Base-by-base conservation (phyloP, 1,140 invertebrate species). In the Trypoxylus dichotomus region DNA sequence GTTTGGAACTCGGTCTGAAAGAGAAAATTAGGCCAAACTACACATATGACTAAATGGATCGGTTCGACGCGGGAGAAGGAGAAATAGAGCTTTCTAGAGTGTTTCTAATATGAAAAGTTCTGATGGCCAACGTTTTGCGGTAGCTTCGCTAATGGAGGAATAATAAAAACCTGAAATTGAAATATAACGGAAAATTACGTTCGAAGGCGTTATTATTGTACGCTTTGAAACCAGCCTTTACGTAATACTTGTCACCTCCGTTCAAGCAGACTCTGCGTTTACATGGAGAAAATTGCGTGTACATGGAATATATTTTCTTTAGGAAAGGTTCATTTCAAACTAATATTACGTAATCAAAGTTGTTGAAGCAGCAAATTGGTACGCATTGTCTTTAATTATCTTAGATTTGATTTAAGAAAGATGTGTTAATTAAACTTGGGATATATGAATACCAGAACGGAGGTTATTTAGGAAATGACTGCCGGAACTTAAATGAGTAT, bases 131-230 rank as follows among this genome's bases (percentile, higher is more conserved):
- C 21, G 47, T 58, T 58, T 58, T 7, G 47, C 47, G 47, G 47
- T 58, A 58, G 21, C 47, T n/a, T 0, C 47, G 47, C 47, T 58
- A 58, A 58, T 58, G 47, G 7, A 1, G 47, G 13, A 58, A 58
- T 58, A 58, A 58, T 58, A 58, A 58, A 58, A 58, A 58, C 13
- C 47, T 58, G 7, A 58, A 58, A 58, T 58, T 58, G 47, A 58
- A 58, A 58, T 58, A 58, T 58, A 58, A 58, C 47, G 47, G 47
- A 21, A 58, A 58, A 58, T 58, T 58, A 21, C 47, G 7, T 58
- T 58, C 47, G 47, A 58, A 58, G 15, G 47, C 47, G 47, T 13
- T 58, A 21, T 58, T 58, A 58, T 58, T 1, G 47, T 58, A 58
- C 15, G 47, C 5, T 58, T 21, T 19, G 47, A 58, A 21, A 58